Conservation (phyloP, 2,888 invertebrate species). For the Acronicta leporina region DNA sequence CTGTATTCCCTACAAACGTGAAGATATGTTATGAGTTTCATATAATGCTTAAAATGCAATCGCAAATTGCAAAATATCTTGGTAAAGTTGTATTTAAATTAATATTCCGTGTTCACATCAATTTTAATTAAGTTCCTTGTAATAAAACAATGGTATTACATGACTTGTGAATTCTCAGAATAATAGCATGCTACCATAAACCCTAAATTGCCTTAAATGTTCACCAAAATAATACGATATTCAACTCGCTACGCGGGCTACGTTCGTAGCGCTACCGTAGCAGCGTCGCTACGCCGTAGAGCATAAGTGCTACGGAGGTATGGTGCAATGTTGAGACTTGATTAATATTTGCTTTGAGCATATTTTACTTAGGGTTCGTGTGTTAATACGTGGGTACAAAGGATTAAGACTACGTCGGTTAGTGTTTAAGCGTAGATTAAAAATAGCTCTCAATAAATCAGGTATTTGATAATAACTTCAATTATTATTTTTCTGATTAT, state of each 20-base stretch:
- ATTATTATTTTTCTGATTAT: no score
- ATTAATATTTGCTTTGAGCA: constrained; percentile 41
- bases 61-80: constrained; percentile 24
- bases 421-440: constrained; percentile 30
- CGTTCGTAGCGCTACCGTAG: constrained; percentile 41
- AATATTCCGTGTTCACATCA: constrained; percentile 11
- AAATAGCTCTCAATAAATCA: constrained; percentile 15
- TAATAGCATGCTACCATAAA: constrained; percentile 13
- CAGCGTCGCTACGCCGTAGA: constrained; percentile 27
- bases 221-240: constrained; percentile 3
- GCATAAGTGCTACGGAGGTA: constrained; percentile 18
- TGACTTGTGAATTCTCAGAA: constrained; percentile 35
- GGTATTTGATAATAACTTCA: no score
- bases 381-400: constrained; percentile 28
- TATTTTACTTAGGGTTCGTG: constrained; percentile 32
- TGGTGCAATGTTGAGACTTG: constrained; percentile 31
- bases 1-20: no score
- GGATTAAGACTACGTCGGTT: constrained; percentile 19
- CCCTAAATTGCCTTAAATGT: constrained; percentile 12
- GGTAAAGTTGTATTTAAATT: constrained; percentile 22
- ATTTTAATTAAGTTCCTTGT: constrained; percentile 36
- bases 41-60: neutral
- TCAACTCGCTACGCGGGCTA: constrained; percentile 18
- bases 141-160: constrained; percentile 26
- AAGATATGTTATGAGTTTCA: no score